phyloP scores from a whole-genome alignment of 2,797 vertebrate genomes.

The Hirundo rustica region DNA sequence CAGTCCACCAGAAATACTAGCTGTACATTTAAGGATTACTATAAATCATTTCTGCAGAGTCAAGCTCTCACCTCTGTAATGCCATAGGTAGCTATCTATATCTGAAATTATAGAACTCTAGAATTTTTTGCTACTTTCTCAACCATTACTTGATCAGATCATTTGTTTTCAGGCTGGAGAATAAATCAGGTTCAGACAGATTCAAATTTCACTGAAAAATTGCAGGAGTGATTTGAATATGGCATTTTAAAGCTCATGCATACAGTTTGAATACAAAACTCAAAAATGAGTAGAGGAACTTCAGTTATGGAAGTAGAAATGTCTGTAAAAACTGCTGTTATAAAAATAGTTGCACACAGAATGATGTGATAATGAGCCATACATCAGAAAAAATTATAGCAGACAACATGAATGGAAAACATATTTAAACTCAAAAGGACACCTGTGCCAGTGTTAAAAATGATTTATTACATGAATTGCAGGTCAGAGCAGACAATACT shows the following conservation, averaged over 20 bases:
- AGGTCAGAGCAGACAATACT: conserved; percentile 17
- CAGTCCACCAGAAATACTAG: not conserved
- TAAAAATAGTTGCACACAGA: conserved; percentile 43
- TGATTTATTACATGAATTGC: conserved; percentile 40
- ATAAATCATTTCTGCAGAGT: not conserved
- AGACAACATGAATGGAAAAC: conserved; percentile 47
- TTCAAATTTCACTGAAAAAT: conserved; percentile 14
- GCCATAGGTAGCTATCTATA: not conserved
- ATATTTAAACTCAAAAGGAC: conserved; percentile 60
- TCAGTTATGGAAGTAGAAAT: conserved; percentile 9
- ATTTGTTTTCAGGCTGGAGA: conserved; percentile 37
- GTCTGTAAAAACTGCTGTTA: conserved; percentile 19
- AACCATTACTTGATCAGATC: conserved; percentile 6
- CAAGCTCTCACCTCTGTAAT: not conserved
- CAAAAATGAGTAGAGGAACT: not conserved
- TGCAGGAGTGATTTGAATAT: conserved; percentile 8
- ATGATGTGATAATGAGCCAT: conserved; percentile 60
- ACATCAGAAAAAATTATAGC: conserved; percentile 48
- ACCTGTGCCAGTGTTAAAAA: conserved; percentile 41
- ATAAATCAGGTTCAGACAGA: conserved; percentile 44
- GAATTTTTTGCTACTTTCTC: conserved; percentile 1
- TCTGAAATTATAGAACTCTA: conserved; percentile 6
- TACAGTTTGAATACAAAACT: not conserved
- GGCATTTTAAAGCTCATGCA: conserved; percentile 9
- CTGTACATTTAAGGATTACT: not conserved